These are phyloP conservation scores for Glossosoma conforme DNA, from an alignment of 1,140 invertebrate genomes.

Conservation along the genomic window DNA sequence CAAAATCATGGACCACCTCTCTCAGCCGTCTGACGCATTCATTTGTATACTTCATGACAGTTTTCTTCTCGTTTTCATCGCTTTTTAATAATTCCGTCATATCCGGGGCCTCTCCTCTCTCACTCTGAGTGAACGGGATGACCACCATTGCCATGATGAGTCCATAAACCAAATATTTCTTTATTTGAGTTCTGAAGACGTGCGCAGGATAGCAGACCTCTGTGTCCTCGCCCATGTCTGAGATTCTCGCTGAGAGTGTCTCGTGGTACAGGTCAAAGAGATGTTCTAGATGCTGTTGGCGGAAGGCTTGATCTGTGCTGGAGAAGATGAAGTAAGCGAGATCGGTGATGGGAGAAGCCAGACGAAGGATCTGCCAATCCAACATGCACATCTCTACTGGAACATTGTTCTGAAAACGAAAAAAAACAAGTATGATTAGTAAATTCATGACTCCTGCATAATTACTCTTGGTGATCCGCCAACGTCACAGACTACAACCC, in stretches of 20 bases:
- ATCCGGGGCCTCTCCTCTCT: constrained; percentile 5
- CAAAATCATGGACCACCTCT: too few relatives aligned
- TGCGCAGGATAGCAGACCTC: constrained; percentile 11
- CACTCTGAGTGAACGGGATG: constrained; percentile 9
- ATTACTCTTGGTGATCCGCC: too few relatives aligned
- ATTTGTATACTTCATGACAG: too few relatives aligned
- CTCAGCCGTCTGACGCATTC: too few relatives aligned
- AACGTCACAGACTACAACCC: too few relatives aligned
- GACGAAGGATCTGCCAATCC: constrained; percentile 45
- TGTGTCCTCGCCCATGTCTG: constrained; percentile 11
- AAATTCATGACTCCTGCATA: too few relatives aligned
- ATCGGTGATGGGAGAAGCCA: constrained; percentile 41
- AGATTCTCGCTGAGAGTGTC: constrained; percentile 3
- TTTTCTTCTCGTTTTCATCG: neutral
- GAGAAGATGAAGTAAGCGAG: constrained; percentile 44
- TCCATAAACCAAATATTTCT: constrained; percentile 14
- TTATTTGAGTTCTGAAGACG: constrained; percentile 13
- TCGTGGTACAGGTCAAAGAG: constrained; percentile 25
- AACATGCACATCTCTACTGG: constrained; percentile 37
- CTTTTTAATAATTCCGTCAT: neutral
- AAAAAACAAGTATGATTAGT: too few relatives aligned
- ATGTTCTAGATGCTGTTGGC: constrained; percentile 34
- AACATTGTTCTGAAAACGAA: constrained; percentile 18
- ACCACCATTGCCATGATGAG: constrained; percentile 7
- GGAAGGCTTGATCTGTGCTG: constrained; percentile 36